Conservation (phyloP, 2,888 invertebrate species). For the Tupiocoris notatus region DNA sequence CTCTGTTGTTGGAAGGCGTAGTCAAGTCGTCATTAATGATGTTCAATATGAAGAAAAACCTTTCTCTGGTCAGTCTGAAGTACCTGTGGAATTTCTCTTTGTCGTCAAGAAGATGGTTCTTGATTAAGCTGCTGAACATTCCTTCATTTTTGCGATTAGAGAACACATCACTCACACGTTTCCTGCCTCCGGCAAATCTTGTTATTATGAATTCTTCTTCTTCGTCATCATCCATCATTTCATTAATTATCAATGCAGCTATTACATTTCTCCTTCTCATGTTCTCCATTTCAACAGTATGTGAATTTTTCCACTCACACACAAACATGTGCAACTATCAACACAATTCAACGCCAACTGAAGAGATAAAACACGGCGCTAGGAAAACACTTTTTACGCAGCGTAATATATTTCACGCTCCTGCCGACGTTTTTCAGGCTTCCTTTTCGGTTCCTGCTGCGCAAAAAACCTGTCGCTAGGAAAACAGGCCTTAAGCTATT, state of each 20-base stretch:
- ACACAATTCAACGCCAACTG: too few relatives aligned
- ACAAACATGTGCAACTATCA: too few relatives aligned
- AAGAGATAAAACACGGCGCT: too few relatives aligned
- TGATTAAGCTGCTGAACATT: conserved; percentile 12
- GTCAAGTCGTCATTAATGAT: conserved; percentile 28
- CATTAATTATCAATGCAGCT: conserved; percentile 21
- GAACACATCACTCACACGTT: conserved; percentile 22
- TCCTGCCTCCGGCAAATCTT: conserved; percentile 11
- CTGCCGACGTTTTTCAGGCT: too few relatives aligned
- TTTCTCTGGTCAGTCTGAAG: conserved; percentile 26
- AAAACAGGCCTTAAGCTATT: too few relatives aligned
- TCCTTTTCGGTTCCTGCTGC: too few relatives aligned
- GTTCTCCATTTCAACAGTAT: conserved; percentile 26
- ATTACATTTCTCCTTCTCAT: conserved; percentile 18
- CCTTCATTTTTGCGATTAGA: conserved; percentile 13
- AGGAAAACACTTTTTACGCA: too few relatives aligned
- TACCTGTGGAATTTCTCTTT: conserved; percentile 27
- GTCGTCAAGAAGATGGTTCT: conserved; percentile 24
- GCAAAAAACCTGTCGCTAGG: too few relatives aligned
- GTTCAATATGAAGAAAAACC: conserved; percentile 22
- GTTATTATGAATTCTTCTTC: conserved; percentile 24
- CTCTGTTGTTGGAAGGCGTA: conserved; percentile 22
- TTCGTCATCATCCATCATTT: conserved; percentile 23
- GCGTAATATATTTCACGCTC: too few relatives aligned
- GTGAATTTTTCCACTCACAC: too few relatives aligned